phyloP scores from a whole-genome alignment of 2,797 vertebrate genomes.

The Oceanodroma leucorhoa region DNA sequence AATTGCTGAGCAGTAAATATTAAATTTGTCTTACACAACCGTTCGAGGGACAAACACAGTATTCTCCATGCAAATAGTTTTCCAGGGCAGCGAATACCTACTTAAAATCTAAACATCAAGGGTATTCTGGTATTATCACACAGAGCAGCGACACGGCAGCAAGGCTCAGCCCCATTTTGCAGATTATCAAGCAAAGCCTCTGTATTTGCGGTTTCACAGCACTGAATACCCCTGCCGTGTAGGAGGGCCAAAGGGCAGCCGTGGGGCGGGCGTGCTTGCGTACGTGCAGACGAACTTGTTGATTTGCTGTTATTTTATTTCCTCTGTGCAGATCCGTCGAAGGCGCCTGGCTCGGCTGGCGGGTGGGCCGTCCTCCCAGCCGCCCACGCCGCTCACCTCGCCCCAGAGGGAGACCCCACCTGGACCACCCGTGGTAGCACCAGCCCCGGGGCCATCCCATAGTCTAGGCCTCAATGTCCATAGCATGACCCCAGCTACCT shows the following conservation, averaged over 20 bases:
- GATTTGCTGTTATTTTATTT: neutral
- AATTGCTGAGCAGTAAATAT: neutral
- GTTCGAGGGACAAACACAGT: neutral
- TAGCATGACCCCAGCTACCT: slow-evolving; percentile 95
- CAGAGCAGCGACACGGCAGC: neutral
- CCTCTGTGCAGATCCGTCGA: slow-evolving; percentile 87
- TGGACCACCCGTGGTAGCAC: slow-evolving; percentile 83
- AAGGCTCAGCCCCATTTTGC: fast-evolving
- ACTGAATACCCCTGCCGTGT: fast-evolving
- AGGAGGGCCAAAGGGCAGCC: neutral
- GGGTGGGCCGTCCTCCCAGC: slow-evolving; percentile 93
- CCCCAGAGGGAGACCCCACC: slow-evolving; percentile 97
- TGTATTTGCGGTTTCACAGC: fast-evolving
- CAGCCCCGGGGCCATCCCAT: slow-evolving; percentile 87
- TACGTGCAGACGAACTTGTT: fast-evolving
- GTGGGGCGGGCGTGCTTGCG: fast-evolving
- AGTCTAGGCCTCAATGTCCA: slow-evolving; percentile 90
- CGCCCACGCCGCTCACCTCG: slow-evolving; percentile 92
- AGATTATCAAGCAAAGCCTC: neutral
- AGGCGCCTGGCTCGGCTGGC: slow-evolving; percentile 93
- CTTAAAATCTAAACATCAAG: fast-evolving
- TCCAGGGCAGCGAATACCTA: neutral
- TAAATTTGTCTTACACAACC: neutral
- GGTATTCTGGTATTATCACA: fast-evolving
- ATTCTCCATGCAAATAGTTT: neutral